Base-by-base conservation (phyloP, 1,140 invertebrate genomes). In the Drosophila kepulauana region DNA sequence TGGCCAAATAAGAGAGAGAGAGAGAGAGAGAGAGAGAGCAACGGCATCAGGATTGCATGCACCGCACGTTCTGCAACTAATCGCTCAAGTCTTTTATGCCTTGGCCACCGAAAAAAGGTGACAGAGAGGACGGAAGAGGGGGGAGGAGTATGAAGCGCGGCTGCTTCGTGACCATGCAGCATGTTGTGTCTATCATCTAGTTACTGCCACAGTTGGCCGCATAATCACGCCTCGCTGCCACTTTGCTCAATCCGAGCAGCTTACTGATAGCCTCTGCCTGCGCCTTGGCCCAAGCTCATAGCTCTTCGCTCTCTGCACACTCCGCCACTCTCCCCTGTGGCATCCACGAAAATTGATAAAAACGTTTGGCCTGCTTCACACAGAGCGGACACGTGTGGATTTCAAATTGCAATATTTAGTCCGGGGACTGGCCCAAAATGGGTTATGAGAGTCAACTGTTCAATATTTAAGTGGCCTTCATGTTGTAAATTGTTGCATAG, bases 71-170 rank as follows among this genome's bases (percentile, higher is more conserved):
- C 77, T 71, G 65, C 79, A 88, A 78, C 82, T 87, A 87, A 87
- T 87, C 82, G 82, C 84, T 88, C 82, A 88, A 88, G 84, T 87
- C 82, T 68, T 88, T 87, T 88, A 88, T 87, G 82, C 67, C 82
- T 35, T 45, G 48, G 20, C 20, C 45, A 41, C 54, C 35, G 2
- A 46, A 49, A 35, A 58, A 41, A 46, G 61, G 61, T 62, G 54
- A 35, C 15, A 41, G 15, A 20, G 20, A 20, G 20, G 2, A 3
- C 2, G 0, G 20, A 20, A 20, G 3, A 20, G 20, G 7, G 48
- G 46, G 16, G 10, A 8, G 7, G 20, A 25, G 20, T 4, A 25
- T 25, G 20, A 11, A 41, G 5, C 33, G 33, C 30, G 25, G 11
- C 20, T 5, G 43, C 63, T 76, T 72, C 79, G 84, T 78, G 82